phyloP scores from a whole-genome alignment of 2,888 invertebrate species.

The Strigamia crassipes region DNA sequence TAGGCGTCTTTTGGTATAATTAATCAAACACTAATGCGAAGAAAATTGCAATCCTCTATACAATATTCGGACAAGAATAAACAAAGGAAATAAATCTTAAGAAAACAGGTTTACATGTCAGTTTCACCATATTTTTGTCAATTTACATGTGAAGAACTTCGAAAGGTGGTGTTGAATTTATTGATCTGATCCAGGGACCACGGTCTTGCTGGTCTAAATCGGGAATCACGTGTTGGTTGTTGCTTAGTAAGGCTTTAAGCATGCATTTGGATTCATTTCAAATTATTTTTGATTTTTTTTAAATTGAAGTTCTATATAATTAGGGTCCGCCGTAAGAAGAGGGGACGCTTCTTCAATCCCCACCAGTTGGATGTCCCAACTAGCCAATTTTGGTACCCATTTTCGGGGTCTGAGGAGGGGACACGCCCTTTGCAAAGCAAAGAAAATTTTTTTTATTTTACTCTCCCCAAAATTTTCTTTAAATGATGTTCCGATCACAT shows the following conservation, averaged over 20 bases:
- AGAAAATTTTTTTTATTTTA: too few species aligned
- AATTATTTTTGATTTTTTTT: neutral
- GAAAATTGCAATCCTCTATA: neutral
- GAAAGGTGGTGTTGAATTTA: neutral
- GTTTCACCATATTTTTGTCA: neutral
- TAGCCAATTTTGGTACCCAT: too few species aligned
- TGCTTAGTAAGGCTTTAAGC: neutral
- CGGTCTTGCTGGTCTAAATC: neutral
- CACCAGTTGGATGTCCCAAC: too few species aligned
- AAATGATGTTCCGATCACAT: too few species aligned
- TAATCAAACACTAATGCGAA: neutral
- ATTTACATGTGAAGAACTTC: neutral
- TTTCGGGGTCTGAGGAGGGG: too few species aligned
- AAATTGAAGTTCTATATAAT: too few species aligned
- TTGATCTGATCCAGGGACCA: slow-evolving; percentile 10
- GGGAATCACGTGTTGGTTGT: neutral
- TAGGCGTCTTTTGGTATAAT: neutral
- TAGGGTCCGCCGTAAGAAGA: too few species aligned
- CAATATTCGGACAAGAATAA: neutral
- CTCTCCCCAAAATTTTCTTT: too few species aligned
- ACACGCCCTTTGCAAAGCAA: too few species aligned
- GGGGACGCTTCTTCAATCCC: too few species aligned
- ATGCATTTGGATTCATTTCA: neutral
- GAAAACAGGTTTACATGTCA: neutral
- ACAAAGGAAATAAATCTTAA: neutral